These are phyloP conservation scores for Papilio machaon DNA, from an alignment of 1,140 invertebrate species.

Conservation along the genomic window DNA sequence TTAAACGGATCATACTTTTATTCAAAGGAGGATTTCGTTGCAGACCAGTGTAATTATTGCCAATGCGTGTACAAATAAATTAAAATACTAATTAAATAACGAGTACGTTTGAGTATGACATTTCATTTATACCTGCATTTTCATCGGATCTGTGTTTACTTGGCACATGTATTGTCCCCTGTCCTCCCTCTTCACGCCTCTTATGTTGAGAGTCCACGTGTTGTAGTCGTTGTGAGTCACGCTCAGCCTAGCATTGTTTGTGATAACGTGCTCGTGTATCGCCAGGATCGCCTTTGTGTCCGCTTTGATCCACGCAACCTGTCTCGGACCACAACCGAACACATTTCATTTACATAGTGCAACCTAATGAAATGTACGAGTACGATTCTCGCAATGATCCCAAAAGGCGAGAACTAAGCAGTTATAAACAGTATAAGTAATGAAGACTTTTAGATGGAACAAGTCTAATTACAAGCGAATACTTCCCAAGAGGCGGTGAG, in stretches of 20 bases:
- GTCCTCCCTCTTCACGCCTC: slow-evolving; percentile 91
- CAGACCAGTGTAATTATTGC: too few species aligned
- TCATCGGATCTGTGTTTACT: slow-evolving; percentile 96
- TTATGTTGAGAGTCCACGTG: slow-evolving; percentile 94
- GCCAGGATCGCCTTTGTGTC: slow-evolving; percentile 95
- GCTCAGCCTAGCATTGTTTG: slow-evolving; percentile 92
- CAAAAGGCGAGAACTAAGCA: slow-evolving; percentile 11
- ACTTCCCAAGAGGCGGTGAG: slow-evolving; percentile 75
- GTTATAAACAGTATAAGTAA: slow-evolving; percentile 60
- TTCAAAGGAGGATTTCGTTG: too few species aligned
- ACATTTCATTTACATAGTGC: slow-evolving; percentile 42
- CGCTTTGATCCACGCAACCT: slow-evolving; percentile 96
- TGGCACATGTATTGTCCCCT: slow-evolving; percentile 96
- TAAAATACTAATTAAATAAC: slow-evolving; percentile 10
- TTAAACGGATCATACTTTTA: too few species aligned
- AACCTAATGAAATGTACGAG: slow-evolving; percentile 12
- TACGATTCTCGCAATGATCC: slow-evolving; percentile 18
- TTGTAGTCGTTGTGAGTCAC: slow-evolving; percentile 94
- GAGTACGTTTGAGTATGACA: slow-evolving; percentile 7
- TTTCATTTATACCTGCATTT: slow-evolving; percentile 88
- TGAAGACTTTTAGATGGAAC: slow-evolving; percentile 71
- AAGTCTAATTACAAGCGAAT: slow-evolving; percentile 80
- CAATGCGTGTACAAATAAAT: not conserved
- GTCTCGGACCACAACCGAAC: slow-evolving; percentile 57
- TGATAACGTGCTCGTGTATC: slow-evolving; percentile 95